Percentiles rank a stretch among this genome's conserved stretches.
These are phyloP conservation scores for Ctenodactylus gundi DNA, from an alignment of 2,113 vertebrate species.

Conservation along the genomic window DNA sequence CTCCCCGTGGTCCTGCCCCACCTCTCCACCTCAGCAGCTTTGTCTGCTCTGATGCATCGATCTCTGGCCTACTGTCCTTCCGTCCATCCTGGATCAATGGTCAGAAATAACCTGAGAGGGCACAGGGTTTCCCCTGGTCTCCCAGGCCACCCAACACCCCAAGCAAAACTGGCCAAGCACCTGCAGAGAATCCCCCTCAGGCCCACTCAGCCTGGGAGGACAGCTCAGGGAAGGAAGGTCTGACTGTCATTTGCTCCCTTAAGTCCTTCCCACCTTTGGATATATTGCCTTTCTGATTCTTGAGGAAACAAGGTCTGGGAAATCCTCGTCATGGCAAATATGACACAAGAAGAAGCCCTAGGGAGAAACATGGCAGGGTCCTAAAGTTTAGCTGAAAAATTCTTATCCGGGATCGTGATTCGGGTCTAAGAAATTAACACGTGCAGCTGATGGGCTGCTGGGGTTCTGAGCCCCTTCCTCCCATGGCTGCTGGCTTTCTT, in stretches of 20 bases:
- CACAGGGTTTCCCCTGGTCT: not conserved
- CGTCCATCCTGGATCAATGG: constrained; percentile 63
- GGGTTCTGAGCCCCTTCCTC: not conserved
- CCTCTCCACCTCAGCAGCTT: constrained; percentile 29
- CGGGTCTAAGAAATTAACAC: not conserved
- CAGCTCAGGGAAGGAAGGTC: not conserved
- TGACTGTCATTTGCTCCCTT: not conserved
- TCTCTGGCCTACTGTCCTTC: constrained; percentile 58
- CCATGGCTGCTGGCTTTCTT: not conserved
- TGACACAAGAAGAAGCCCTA: not conserved
- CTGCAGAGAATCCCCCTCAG: not conserved
- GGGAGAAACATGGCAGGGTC: not conserved
- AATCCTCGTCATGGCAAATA: not conserved
- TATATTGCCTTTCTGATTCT: not conserved
- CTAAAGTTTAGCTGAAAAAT: not conserved
- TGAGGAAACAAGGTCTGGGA: not conserved
- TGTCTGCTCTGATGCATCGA: constrained; percentile 37
- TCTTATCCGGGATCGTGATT: not conserved
- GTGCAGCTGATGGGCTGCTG: not conserved
- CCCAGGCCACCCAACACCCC: not conserved
- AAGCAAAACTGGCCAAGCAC: not conserved
- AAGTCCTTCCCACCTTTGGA: not conserved
- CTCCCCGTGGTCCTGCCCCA: not conserved
- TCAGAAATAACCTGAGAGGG: constrained; percentile 66
- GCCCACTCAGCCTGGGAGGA: not conserved